Conservation (phyloP, 2,888 invertebrate genomes). For the Tiliacea aurago region DNA sequence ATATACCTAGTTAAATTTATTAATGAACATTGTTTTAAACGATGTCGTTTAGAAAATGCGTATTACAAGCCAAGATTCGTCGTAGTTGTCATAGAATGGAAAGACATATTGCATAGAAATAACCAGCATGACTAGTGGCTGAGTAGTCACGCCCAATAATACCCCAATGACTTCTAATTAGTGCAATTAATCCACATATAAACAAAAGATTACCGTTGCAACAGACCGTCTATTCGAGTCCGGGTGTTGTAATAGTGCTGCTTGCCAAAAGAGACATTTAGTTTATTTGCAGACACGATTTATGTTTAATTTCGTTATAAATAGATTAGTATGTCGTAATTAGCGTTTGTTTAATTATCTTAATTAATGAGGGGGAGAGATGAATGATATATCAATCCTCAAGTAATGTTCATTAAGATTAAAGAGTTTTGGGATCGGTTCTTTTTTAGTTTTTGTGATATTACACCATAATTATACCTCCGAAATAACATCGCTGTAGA, state of each 20-base stretch:
- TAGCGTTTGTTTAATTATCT: constrained; percentile 51
- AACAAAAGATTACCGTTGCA: constrained; percentile 61
- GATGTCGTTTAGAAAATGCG: not conserved
- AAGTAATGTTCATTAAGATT: not conserved
- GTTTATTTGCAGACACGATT: constrained; percentile 41
- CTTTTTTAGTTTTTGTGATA: not conserved
- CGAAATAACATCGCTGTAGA: not conserved
- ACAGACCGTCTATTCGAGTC: constrained; percentile 33
- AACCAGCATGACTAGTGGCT: constrained; percentile 43
- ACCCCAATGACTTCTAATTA: constrained; percentile 70
- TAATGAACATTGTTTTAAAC: constrained; percentile 1
- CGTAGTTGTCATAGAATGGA: not conserved
- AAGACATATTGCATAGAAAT: constrained; percentile 34
- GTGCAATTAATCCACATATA: constrained; percentile 70
- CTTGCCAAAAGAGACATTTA: constrained; percentile 41
- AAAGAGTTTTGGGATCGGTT: not conserved
- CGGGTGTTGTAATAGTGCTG: not conserved
- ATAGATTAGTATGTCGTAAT: constrained; percentile 41
- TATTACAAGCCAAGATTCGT: not conserved
- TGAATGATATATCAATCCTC: constrained; percentile 8
- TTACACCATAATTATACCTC: no score
- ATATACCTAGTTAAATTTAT: not conserved
- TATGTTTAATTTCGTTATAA: constrained; percentile 35
- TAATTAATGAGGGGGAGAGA: constrained; percentile 25
- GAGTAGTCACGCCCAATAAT: constrained; percentile 65